Base-by-base conservation (phyloP, 2,888 invertebrate genomes). In the Lottia scabra region DNA sequence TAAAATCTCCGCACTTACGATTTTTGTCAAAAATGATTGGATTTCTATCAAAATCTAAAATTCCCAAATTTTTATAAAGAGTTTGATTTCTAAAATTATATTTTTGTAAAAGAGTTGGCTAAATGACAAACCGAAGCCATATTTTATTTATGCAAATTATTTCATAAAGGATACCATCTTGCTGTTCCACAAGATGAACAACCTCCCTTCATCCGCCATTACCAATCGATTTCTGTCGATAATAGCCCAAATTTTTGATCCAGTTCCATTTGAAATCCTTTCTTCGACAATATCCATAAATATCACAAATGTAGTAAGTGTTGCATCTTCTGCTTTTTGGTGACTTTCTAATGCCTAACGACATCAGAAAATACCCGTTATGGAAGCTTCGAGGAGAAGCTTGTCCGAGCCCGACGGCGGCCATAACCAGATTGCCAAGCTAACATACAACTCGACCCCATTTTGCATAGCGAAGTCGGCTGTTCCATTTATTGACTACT, bases 371-470 rank as follows among this genome's bases (percentile, higher is more conserved):
- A 38, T 38, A 38, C 38, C 8, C 38, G 38, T 8, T 1, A 10
- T 38, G 10, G 38, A 38, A 38, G 10, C 38, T 4, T 38, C 1
- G 38, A 38, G 5, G 38, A 38, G 38, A 38, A 38, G 38, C 38
- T 38, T 38, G 38, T 23, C 56, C 56, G 56, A 56, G 56, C 56
- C 56, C 19, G 13, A 19, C 19, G 23, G 10, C 56, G 19, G 56
- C 56, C 56, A 56, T 56, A 23, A 12, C 56, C 10, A 23, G 23
- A 23, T 56, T 23, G 19, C 56, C 19, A 56, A 56, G 19, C 19
- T 23, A 56, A 56, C 23, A 23, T 56, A 56, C 56, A 56, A 56
- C 56, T 19, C 56, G 56, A 56, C 56, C 56, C 56, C 56, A 56
- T 56, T 56, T 56, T 56, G 56, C 56, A 23, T 23, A 56, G 15